Evolutionary conservation across 2,113 vertebrate genomes (phyloP), one percentile per base, ranked within the genome.

Genomic region (Archocentrus centrarchus): DNA sequence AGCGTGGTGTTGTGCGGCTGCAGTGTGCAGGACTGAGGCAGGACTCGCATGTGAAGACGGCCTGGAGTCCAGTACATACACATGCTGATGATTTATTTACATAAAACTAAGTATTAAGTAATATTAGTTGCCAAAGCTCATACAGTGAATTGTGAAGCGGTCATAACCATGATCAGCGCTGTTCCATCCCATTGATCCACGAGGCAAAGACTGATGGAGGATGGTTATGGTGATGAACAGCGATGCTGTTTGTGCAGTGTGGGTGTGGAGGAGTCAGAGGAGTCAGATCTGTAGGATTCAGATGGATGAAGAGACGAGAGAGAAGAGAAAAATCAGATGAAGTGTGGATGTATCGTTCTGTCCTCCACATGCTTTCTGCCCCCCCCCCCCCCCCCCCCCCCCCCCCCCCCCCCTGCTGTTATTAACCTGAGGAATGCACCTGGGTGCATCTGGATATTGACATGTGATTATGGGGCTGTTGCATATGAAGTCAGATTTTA

Each of bases 251-350:
- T 83, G 70, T 85, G 63, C 89, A 79, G 77, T 53, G 89, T 90
- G 89, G 86, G 83, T 30, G 88, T 59, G 80, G 70, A 81, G 37
- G 82, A 82, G 83, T 82, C 83, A 70, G 15, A 80, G 81, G 77
- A 78, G 88, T 90, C 75, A 79, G 47, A 80, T 80, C 81, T 82
- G 79, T 80, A 64, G 83, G 83, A 83, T 81, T 81, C 77, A 61
- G 9, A 75, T 62, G 76, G 39, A 70, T n/a, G 61, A 57, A 75
- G 53, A 80, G 27, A 17, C 3, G 44, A 47, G 32, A 37, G 8
- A 44, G n/a, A 41, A 27, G 27, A 10, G 30, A 57, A 61, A 18
- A n/a, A 75, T n/a, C 2, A 64, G 3, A 84, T 81, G 24, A 77
- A 44, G 57, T 10, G 17, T 50, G 63, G 39, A 35, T 17, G 39